Evolutionary conservation across 2,888 invertebrate species (phyloP).

Genomic region (Agelastica alni): DNA sequence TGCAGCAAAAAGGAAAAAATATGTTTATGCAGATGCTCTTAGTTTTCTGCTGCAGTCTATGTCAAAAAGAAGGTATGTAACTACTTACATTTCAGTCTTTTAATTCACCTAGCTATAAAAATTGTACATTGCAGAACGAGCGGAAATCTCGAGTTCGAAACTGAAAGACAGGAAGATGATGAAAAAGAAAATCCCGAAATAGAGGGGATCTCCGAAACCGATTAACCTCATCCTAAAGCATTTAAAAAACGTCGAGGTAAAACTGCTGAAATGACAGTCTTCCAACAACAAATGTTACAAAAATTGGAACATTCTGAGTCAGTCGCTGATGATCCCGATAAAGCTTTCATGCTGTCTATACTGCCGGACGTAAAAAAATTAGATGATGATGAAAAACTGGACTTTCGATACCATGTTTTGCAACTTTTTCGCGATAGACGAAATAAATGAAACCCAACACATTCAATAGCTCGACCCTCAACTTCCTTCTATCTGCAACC

Average conservation of each 20-base stretch:
- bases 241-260: neutral
- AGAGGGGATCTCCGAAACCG: neutral
- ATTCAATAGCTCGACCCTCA: neutral
- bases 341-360: constrained; percentile 24
- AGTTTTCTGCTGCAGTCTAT: constrained; percentile 25
- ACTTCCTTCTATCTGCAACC: neutral
- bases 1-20: constrained; percentile 6
- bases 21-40: constrained; percentile 31
- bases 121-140: too few species aligned
- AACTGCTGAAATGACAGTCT: neutral
- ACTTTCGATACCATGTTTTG: constrained; percentile 24
- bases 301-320: neutral
- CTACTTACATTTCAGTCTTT: neutral
- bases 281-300: neutral
- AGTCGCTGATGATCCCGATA: constrained; percentile 25
- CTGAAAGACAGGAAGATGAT: too few species aligned
- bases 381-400: constrained; percentile 28
- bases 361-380: constrained; percentile 23
- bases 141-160: too few species aligned
- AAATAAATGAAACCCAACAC: neutral
- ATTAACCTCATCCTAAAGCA: neutral
- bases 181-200: neutral
- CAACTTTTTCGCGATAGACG: constrained; percentile 26
- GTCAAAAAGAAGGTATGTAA: constrained; percentile 3
- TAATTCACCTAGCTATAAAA: too few species aligned